Evolutionary conservation across 1,140 invertebrate genomes (phyloP), one percentile per base, ranked within the genome.

Genomic region (Trichonephila inaurata): DNA sequence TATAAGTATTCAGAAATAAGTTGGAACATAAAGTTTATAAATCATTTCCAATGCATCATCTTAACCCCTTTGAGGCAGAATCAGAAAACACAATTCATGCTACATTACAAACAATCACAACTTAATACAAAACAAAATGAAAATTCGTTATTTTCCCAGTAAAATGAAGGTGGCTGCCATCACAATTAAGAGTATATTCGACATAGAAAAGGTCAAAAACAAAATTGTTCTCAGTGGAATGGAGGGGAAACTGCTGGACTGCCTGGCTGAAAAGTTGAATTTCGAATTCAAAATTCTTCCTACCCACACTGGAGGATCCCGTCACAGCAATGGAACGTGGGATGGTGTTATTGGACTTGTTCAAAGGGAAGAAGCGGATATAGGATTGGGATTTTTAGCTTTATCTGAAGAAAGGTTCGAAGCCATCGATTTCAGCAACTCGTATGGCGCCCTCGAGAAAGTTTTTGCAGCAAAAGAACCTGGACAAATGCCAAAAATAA

Each of bases 271-370:
- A 64, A n/a, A 89, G 4, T 16, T 89, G 19, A 44, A 69, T 16
- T 89, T 89, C 24, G 8, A 89, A 24, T 69, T 18, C 28, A 44
- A 72, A 28, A 18, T 72, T n/a, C 14, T 69, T 6, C 7, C 14
- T 6, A 21, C 88, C 1, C 21, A 19, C 4, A 72, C 82, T 91
- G 72, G 60, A 24, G 72, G 24, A 44, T 91, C 51, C 21, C 14
- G 33, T 18, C 5, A 51, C 8, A 18, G 28, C 19, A 62, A 91
- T 64, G 89, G 89, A 21, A 61, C 33, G 14, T 91, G 72, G 72
- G 28, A n/a, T 21, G 89, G 89, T 16, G 82, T 82, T 4, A 91
- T 91, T 14, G 89, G 89, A 21, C 62, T 83, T 72, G 7, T 91
- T 4, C 14, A 60, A 1, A 91, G 72, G 44, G 28, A 44, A 44